Evolutionary conservation across 1,140 invertebrate species (phyloP).

Genomic region (Argopecten irradians): DNA sequence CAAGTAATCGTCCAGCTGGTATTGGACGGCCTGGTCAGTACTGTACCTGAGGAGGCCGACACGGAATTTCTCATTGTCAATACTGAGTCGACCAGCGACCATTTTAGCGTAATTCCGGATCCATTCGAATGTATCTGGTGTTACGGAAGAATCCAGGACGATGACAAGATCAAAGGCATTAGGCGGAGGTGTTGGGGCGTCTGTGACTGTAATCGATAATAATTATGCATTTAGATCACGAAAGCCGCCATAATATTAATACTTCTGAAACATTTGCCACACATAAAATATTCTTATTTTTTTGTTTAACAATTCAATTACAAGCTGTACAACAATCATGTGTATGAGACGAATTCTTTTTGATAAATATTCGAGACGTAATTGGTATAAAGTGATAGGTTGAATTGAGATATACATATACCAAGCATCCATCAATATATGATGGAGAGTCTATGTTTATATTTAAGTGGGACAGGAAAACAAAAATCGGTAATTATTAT

Average conservation of each 20-base stretch:
- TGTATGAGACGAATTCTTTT: not conserved
- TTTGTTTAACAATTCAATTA: too few species aligned
- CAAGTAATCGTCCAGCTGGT: conserved; percentile 55
- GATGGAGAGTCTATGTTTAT: too few species aligned
- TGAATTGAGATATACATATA: not conserved
- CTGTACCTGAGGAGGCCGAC: conserved; percentile 64
- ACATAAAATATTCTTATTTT: too few species aligned
- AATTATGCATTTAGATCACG: not conserved
- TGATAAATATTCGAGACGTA: too few species aligned
- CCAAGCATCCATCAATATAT: not conserved
- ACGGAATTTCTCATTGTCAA: conserved; percentile 51
- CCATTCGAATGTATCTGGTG: conserved; percentile 33
- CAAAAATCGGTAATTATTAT: too few species aligned
- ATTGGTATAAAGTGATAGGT: too few species aligned
- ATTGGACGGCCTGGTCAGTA: conserved; percentile 56
- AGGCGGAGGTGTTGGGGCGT: conserved; percentile 35
- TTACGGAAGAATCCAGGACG: conserved; percentile 55
- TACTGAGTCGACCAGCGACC: conserved; percentile 37
- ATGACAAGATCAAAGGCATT: conserved; percentile 61
- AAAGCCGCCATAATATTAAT: too few species aligned
- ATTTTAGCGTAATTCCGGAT: conserved; percentile 39
- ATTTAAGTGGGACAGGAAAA: too few species aligned
- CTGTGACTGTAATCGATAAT: not conserved
- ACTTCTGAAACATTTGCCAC: too few species aligned
- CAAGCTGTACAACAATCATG: not conserved